Conservation (phyloP, 2,113 vertebrate genomes). For the Rhabdornis inornatus region DNA sequence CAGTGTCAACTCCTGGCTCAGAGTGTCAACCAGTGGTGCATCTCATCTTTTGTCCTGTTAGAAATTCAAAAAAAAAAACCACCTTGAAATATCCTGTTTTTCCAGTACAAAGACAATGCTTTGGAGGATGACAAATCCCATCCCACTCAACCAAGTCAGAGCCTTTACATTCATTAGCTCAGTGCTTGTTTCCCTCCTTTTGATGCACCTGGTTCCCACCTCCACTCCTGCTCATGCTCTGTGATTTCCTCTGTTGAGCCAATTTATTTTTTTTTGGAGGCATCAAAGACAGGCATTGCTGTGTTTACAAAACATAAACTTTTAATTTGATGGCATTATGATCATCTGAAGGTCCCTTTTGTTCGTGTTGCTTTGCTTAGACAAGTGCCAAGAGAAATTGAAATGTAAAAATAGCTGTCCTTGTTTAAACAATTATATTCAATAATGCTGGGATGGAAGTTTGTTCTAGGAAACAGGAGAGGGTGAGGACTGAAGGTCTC, state of each 20-base stretch:
- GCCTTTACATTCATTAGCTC: background rate
- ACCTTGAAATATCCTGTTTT: background rate
- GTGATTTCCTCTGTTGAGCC: background rate
- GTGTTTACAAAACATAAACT: conserved; percentile 12
- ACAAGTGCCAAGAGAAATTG: background rate
- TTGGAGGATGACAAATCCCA: conserved; percentile 35
- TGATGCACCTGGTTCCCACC: background rate
- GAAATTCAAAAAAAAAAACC: background rate
- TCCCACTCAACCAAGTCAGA: conserved; percentile 12
- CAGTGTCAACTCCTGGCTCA: background rate
- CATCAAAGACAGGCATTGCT: background rate
- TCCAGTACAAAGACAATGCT: background rate
- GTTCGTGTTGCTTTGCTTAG: conserved; percentile 7
- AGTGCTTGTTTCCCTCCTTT: background rate
- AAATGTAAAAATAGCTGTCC: conserved; percentile 22
- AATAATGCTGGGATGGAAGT: background rate
- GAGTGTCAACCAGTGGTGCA: background rate
- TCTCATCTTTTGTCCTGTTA: background rate
- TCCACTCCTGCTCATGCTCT: background rate
- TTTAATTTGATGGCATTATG: background rate
- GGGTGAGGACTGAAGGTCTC: background rate
- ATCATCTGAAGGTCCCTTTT: conserved; percentile 10
- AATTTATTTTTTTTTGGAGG: background rate
- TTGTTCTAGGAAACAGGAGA: background rate
- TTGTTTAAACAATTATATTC: background rate